Evolutionary conservation across 2,113 vertebrate genomes (phyloP), one percentile per base, ranked within the genome.

Genomic region (Menidia beryllina): DNA sequence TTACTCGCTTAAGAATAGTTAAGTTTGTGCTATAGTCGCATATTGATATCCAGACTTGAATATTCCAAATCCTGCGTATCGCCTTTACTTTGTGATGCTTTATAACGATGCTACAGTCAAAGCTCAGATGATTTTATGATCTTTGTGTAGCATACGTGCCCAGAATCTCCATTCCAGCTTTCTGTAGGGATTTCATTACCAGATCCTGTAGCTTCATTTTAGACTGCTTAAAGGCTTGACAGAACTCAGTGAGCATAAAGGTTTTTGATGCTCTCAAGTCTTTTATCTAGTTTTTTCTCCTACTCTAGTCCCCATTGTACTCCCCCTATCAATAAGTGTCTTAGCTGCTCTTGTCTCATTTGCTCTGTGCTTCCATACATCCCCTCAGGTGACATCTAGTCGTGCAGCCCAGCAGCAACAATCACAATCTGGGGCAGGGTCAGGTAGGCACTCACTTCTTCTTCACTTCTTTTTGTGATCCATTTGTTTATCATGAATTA

Each of bases 351-450:
- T 52, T 34, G 53, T 24, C 14, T 57, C 43, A 60, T 45, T 61
- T 41, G 27, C 73, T 71, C 27, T 56, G 49, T 61, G 26, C 36
- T 68, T 14, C 43, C n/a, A 53, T 21, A 24, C 8, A 48, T 47
- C 20, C 51, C 70, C 48, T 63, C 92, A 97, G 96, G 95, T 95
- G 93, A 93, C 95, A 54, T 93, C 94, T 7, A 94, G 91, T 83
- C 95, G 96, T 83, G 93, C 93, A 47, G 94, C 94, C 82, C 95
- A 96, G 89, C 93, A 79, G 88, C 93, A 75, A 75, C 95, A 67
- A 91, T 86, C 86, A 65, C 89, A 92, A 56, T 71, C 51, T 66
- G 89, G 89, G 24, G 66, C 86, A 67, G 90, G 91, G 72, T 82
- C 90, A 88, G 89, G 91, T 91, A 74, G 82, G 81, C 61, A 21